phyloP scores from a whole-genome alignment of 2,797 vertebrate species.

The Ficedula albicollis region DNA sequence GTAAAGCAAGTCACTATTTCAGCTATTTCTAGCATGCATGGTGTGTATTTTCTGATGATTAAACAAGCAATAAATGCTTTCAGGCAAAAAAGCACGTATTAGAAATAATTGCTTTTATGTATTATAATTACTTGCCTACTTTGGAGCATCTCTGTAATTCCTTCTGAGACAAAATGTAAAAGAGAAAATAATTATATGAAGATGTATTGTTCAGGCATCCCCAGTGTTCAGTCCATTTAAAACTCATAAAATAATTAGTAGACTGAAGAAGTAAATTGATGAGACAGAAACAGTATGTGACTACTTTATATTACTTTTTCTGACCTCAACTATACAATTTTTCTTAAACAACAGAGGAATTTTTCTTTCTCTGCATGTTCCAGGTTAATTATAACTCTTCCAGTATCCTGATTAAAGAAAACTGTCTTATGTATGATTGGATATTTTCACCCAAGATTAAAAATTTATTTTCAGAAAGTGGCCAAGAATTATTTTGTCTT shows the following conservation, averaged over 20 bases:
- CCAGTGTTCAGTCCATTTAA: not conserved
- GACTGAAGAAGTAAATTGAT: not conserved
- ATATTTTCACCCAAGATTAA: not conserved
- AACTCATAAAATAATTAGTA: conserved; percentile 10
- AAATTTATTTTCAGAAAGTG: not conserved
- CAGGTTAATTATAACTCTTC: not conserved
- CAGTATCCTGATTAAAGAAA: not conserved
- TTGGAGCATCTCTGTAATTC: not conserved
- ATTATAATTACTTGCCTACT: not conserved
- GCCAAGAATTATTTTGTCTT: not conserved
- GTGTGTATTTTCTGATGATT: not conserved
- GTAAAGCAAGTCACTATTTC: not conserved
- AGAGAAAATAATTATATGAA: not conserved
- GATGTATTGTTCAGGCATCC: not conserved
- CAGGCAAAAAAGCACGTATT: not conserved
- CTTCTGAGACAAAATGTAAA: not conserved
- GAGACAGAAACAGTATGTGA: not conserved
- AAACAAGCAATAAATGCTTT: not conserved
- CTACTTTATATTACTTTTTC: not conserved
- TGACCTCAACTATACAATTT: not conserved
- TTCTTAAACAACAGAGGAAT: not conserved
- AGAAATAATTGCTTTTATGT: not conserved
- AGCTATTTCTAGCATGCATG: not conserved
- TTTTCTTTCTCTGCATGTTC: not conserved
- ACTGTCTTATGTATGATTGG: not conserved